These are phyloP conservation scores for Syrphus vitripennis DNA, from an alignment of 2,888 invertebrate species.

Conservation along the genomic window DNA sequence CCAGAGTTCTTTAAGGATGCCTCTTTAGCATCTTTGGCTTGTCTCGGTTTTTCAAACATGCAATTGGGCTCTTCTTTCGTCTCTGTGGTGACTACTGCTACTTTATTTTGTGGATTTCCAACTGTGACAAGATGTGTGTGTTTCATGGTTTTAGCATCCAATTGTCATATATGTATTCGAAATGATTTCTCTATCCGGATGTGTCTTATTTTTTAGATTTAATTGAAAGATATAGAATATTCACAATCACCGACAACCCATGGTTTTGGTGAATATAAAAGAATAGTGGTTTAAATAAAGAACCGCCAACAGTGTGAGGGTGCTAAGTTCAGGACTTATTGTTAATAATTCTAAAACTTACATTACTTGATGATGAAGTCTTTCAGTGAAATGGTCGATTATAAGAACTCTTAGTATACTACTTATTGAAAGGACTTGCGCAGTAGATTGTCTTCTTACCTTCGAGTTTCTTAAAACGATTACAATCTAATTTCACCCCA, in stretches of 20 bases:
- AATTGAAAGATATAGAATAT: background rate
- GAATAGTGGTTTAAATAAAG: background rate
- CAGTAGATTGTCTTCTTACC: background rate
- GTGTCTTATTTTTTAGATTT: background rate
- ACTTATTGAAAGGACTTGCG: background rate
- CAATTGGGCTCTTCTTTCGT: slow-evolving; percentile 14
- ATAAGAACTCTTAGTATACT: background rate
- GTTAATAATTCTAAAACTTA: background rate
- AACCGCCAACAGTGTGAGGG: background rate
- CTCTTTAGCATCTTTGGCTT: slow-evolving; percentile 41
- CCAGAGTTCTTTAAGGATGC: slow-evolving; percentile 47
- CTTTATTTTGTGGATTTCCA: slow-evolving; percentile 69
- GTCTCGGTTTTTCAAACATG: slow-evolving; percentile 45
- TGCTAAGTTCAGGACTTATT: background rate
- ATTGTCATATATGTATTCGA: slow-evolving; percentile 45
- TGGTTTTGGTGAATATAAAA: background rate
- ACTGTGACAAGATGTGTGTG: slow-evolving; percentile 59
- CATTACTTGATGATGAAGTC: slow-evolving; percentile 2
- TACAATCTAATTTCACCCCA: background rate
- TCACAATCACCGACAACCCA: background rate
- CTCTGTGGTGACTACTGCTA: slow-evolving; percentile 66
- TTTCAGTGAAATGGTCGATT: slow-evolving; percentile 5
- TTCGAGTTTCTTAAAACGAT: background rate
- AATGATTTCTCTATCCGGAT: background rate
- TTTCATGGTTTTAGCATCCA: slow-evolving; percentile 40